Evolutionary conservation across 2,888 invertebrate species (phyloP), one percentile per base, ranked within the genome.

Genomic region (Dorcus hopei): DNA sequence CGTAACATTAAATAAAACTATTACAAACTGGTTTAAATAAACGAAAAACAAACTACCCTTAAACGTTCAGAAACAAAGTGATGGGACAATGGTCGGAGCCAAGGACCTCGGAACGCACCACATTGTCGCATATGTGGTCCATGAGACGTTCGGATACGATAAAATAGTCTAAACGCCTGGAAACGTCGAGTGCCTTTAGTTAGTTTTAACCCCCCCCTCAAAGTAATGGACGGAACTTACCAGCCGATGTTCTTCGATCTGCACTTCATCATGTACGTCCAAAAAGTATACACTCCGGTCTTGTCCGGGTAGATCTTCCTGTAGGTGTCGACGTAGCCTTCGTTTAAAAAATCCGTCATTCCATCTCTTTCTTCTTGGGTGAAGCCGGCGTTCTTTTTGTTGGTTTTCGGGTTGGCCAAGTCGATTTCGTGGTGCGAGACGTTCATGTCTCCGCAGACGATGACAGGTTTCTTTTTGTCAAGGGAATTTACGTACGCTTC

Each of bases 1-100:
- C 26, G 3, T 33, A 33, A 33, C 26, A 33, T 33, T 33, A 33
- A 33, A 33, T 33, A 33, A 33, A 33, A 33, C 26, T 33, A 33
- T 33, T 33, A 33, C 26, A 7, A 33, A 33, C 26, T 19, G 19
- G 19, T 33, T 33, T 33, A 33, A 33, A 33, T 6, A 33, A 33
- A 33, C 6, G 6, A 33, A 33, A 33, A 33, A 33, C 26, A 33
- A 33, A 33, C 26, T 14, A 14, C 14, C 5, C 26, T 79, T 75
- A 83, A 59, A 83, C 65, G 71, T 88, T 85, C 52, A 92, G 73
- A 72, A 89, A 90, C 48, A 95, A 80, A 41, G 91, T 85, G 65
- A 97, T 85, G 0, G 98, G 98, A 75, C 97, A 98, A 79, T 99
- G 98, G 78, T 99, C 98, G 74, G 96, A 97, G 41, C 98, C 98